Evolutionary conservation across 2,888 invertebrate species (phyloP), one percentile per base, ranked within the genome.

Genomic region (Athalia cordata): DNA sequence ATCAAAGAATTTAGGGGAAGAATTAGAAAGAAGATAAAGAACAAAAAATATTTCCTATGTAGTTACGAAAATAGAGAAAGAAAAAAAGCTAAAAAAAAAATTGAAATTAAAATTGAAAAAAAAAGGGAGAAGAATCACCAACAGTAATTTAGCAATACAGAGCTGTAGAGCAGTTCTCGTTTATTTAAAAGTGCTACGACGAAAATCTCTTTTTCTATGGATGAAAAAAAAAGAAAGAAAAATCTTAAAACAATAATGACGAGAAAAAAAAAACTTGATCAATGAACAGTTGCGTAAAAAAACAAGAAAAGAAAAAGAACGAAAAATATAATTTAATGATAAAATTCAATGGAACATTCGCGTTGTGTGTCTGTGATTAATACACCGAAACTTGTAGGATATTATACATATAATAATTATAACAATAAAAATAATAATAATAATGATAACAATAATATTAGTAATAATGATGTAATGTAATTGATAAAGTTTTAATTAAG

Each of bases 291-390:
- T 29, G 29, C 2, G 29, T 29, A 29, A 29, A 29, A 29, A 29
- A 29, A n/a, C n/a, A n/a, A n/a, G n/a, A 29, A 29, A 29, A 29
- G 29, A 67, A 13, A 66, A 49, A 49, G n/a, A 2, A 29, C 8
- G 4, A 43, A 43, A 9, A 6, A 3, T 45, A 55, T 5, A 70
- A 55, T 43, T 29, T 47, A 13, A 13, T n/a, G 55, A 55, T 55
- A 4, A 13, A 50, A 43, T 45, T 52, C 45, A 15, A 50, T 43
- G 9, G 52, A 70, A 11, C 52, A 57, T 55, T 57, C 70, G 57
- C 70, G 70, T 70, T 70, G 70, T 57, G 70, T 70, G 70, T 70
- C 70, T 70, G 70, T 70, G 70, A 70, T 70, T 70, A 70, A 70
- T 67, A 67, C 49, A 57, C 57, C 70, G 70, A 70, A 70, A 70